Conservation (phyloP, 2,888 invertebrate genomes). For the Cheiracanthium punctorium region DNA sequence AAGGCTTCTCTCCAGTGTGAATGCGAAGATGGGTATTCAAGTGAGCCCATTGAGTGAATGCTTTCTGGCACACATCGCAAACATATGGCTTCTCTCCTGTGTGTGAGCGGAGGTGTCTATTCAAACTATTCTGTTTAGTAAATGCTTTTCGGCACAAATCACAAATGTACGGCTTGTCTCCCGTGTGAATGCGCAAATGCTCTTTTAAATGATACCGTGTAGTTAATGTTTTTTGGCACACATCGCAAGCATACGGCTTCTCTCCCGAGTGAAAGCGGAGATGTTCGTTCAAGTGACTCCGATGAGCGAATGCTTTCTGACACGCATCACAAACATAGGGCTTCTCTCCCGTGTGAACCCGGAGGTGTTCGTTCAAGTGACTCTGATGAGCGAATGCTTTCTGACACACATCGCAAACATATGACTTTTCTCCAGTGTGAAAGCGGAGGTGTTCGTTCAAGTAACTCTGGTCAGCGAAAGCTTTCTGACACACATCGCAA, state of each 20-base stretch:
- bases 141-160: background rate
- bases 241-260: background rate
- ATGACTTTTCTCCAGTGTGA: background rate
- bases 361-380: background rate
- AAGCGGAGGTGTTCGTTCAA: background rate
- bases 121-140: background rate
- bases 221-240: background rate
- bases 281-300: background rate
- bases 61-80: background rate
- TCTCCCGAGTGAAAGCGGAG: background rate
- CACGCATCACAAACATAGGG: background rate
- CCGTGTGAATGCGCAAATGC: background rate
- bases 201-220: too few relatives aligned
- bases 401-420: background rate
- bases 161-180: background rate
- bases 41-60: background rate
- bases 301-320: background rate
- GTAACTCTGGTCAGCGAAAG: background rate
- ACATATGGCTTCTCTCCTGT: background rate
- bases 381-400: background rate
- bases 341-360: background rate
- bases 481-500: background rate
- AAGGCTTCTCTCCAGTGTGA: background rate
- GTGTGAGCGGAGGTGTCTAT: background rate
- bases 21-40: background rate